phyloP scores from a whole-genome alignment of 2,113 vertebrate species.

The Bagarius yarrelli region DNA sequence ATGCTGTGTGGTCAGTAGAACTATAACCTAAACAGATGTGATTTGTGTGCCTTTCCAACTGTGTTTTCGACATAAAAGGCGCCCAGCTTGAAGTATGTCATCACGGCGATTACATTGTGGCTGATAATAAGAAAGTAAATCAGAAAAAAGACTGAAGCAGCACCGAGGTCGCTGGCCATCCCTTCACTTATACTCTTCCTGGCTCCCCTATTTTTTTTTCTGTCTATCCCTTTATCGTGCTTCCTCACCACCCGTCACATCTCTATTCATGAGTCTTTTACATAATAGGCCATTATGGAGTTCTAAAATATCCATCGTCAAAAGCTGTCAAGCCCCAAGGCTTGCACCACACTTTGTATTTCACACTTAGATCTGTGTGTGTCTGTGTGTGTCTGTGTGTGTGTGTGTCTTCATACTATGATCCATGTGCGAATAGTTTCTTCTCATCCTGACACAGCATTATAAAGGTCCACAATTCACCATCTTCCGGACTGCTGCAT shows the following conservation, averaged over 20 bases:
- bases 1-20: constrained; percentile 14
- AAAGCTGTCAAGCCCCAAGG: constrained; percentile 51
- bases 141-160: constrained; percentile 30
- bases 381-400: not conserved
- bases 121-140: constrained; percentile 47
- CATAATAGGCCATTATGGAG: constrained; percentile 58
- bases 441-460: constrained; percentile 42
- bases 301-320: constrained; percentile 60
- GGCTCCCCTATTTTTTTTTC: constrained; percentile 12
- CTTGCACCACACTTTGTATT: constrained; percentile 14
- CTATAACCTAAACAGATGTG: constrained; percentile 31
- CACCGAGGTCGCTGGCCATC: constrained; percentile 17
- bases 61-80: constrained; percentile 4
- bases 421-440: constrained; percentile 22
- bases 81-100: constrained; percentile 26
- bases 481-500: not conserved
- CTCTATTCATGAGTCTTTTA: constrained; percentile 64
- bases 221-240: not conserved
- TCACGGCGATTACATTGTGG: constrained; percentile 39
- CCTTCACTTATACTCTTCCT: constrained; percentile 11
- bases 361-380: constrained; percentile 21
- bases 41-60: constrained; percentile 37
- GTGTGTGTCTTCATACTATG: constrained; percentile 3
- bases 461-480: constrained; percentile 32
- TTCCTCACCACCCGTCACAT: constrained; percentile 53